Base-by-base conservation (phyloP, 2,113 vertebrate species). In the Mormyrus iriodes region DNA sequence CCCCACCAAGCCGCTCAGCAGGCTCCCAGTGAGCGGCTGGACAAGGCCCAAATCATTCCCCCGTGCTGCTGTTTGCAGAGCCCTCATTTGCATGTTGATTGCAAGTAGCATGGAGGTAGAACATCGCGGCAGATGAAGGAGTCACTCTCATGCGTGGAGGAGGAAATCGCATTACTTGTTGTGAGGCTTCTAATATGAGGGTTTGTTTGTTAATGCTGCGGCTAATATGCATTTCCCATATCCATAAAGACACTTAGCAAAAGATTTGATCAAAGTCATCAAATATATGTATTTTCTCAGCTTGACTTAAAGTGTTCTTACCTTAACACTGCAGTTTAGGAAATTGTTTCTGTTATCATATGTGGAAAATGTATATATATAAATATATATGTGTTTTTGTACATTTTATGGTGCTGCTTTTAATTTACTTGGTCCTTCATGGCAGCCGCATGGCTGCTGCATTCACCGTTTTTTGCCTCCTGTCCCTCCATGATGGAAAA, bases 1-100 rank as follows among this genome's bases (percentile, higher is more conserved):
- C 21, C 19, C 7, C 21, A 5, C 12, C 4, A 9, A 42, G 15
- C 73, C 35, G 0, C 79, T 83, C 88, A 21, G 44, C 4, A 2
- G 49, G 69, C 69, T 12, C 48, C 39, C 27, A 35, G 69, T 35
- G 49, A 52, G n/a, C 35, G 8, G 49, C 87, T 69, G 44, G 61
- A 73, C 21, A 27, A n/a, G 61, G 44, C 58, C 61, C 39, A 46
- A 88, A 49, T 76, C 31, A 79, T 52, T 0, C 42, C 15, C 8
- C 88, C 44, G 0, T 49, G 49, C 31, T 39, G 44, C 69, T 42
- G 27, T 53, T 53, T 69, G 49, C 15, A 42, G 13, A 27, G 48
- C 21, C 19, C 82, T 84, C 48, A 42, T 35, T 76, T 39, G 69
- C 31, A 79, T 88, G 88, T 82, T 82, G 69, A 79, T 82, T 82